phyloP scores from a whole-genome alignment of 1,140 invertebrate species.

The Caenorhabditis inopinata region DNA sequence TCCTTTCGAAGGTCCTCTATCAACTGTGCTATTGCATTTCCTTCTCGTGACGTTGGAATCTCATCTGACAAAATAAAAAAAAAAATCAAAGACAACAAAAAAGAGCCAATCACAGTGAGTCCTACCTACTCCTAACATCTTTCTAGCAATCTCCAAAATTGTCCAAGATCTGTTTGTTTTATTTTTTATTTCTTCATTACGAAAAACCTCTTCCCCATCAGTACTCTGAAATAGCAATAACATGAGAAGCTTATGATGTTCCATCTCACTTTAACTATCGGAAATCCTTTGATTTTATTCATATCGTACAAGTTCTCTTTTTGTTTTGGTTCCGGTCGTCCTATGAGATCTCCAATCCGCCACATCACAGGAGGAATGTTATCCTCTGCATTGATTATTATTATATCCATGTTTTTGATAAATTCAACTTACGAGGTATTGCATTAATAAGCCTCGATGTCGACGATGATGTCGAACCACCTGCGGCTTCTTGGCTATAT shows the following conservation, averaged over 20 bases:
- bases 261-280: background rate
- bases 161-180: slow-evolving; percentile 17
- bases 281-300: slow-evolving; percentile 11
- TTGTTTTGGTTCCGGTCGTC: background rate
- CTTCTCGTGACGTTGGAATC: background rate
- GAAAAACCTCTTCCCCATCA: background rate
- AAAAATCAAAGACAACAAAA: no score
- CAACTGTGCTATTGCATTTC: slow-evolving; percentile 16
- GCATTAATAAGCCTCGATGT: background rate
- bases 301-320: slow-evolving; percentile 24
- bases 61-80: background rate
- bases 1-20: background rate
- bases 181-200: background rate
- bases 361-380: slow-evolving; percentile 2
- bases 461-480: background rate
- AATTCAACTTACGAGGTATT: background rate
- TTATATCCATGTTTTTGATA: no score
- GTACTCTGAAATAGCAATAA: background rate
- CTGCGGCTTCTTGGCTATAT: background rate
- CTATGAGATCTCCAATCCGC: background rate
- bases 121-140: background rate
- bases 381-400: background rate
- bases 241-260: background rate
- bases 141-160: background rate
- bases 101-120: no score